These are phyloP conservation scores for Amazona guildingii DNA, from an alignment of 2,113 vertebrate genomes.

Conservation along the genomic window DNA sequence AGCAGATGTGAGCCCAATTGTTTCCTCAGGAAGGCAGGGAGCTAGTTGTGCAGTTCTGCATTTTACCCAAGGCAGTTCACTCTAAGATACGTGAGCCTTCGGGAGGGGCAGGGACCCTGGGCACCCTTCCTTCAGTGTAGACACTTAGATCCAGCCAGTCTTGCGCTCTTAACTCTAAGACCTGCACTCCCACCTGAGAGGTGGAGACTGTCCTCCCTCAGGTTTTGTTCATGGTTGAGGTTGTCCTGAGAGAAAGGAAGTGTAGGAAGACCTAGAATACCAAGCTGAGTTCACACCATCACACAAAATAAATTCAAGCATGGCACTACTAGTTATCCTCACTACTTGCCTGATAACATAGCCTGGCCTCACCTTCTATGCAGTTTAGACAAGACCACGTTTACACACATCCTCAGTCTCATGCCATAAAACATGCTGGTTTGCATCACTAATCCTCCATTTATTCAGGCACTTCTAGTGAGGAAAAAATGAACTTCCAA, in stretches of 20 bases:
- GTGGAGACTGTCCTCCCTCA: background rate
- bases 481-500: background rate
- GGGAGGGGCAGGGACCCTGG: background rate
- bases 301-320: background rate
- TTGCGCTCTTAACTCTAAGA: background rate
- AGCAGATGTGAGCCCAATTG: background rate
- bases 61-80: background rate
- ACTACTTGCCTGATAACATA: background rate
- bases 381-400: background rate
- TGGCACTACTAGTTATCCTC: background rate
- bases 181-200: background rate
- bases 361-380: background rate
- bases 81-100: accelerated
- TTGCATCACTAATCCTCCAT: background rate
- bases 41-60: background rate
- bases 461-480: background rate
- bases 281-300: background rate
- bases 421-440: background rate
- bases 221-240: background rate
- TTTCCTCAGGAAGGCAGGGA: background rate
- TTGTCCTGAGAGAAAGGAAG: background rate
- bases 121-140: background rate
- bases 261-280: background rate
- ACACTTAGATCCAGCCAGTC: background rate
- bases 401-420: background rate